Evolutionary conservation across 2,888 invertebrate species (phyloP), one percentile per base, ranked within the genome.

Genomic region (Adelognathus sp.): DNA sequence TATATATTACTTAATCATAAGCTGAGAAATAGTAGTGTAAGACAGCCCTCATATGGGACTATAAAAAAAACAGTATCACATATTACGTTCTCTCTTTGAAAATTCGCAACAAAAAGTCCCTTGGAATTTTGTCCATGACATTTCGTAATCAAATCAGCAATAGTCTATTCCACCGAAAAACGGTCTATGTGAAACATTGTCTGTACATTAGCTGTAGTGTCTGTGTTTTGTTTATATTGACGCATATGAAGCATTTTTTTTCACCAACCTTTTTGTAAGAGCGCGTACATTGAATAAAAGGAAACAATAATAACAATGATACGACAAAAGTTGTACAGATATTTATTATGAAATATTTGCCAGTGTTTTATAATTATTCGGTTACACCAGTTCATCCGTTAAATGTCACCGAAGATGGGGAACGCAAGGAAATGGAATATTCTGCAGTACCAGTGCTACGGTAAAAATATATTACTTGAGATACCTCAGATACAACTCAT

Each of bases 211-310:
- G 46, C 36, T 16, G n/a, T 56, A 31, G 50, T 63, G 54, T 72
- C 64, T 60, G 21, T 24, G 63, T 16, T 33, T 27, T 61, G 31
- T 63, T 69, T 67, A 56, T 77, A 46, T 67, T 67, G 60, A 72
- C 33, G 18, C 46, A 67, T 60, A 56, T 52, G 11, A 39, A 50
- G 29, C 33, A 70, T 14, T 44, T 60, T 70, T 66, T 61, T 75
- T 74, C 39, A 54, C 54, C 44, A 39, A 71, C 21, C 31, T 31
- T 70, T 78, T 71, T 75, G 79, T 79, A 75, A 75, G 31, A 64
- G 39, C 29, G 69, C 69, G 50, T 74, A 66, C 58, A 71, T 56
- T 56, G 41, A 79, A 61, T 39, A 54, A 33, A 54, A 61, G 27
- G 3, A 60, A 60, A 60, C 11, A 56, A 39, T 27, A 63, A 67